Base-by-base conservation (phyloP, 2,797 vertebrate species). In the Coregonus ussuriensis region DNA sequence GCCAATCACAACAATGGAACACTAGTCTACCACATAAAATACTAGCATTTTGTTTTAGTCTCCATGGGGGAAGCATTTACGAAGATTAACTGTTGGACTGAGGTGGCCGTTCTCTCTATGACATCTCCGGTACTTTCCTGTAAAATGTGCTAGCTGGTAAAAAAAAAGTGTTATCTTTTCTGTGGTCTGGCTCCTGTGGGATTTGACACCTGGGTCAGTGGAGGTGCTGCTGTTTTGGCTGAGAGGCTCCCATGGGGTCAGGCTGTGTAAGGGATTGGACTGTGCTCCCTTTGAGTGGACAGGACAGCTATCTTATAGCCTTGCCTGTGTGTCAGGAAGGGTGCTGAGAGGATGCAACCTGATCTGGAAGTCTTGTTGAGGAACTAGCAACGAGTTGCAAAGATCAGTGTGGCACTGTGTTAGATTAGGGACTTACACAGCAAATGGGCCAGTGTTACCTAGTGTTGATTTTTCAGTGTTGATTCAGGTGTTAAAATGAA, bases 271-370 rank as follows among this genome's bases (percentile, higher is more conserved):
- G 90, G 88, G 86, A 85, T 89, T 85, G 86, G 86, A 86, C 87
- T 84, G 84, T 90, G 89, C 91, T 92, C 91, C 88, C 92, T 92
- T 87, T 84, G 91, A 91, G 91, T 92, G 90, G 90, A 63, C 59
- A 25, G 59, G 59, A 63, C 59, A 63, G 59, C 59, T 13, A 63
- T 25, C 59, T 90, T 91, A 91, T 92, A 86, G 85, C 91, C 88
- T 47, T 71, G 74, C 52, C 77, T 85, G 82, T 81, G 73, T 78
- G 7, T 25, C 9, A 63, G 59, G 53, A 84, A 80, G 79, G 77
- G 88, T 83, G 93, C 87, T 86, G 88, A 93, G 89, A 90, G 93
- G 87, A 89, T 14, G 31, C 35, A 94, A 94, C 88, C 83, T 81
- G 91, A 94, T 89, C 83, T 79, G 91, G 94, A 25, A 25, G 25